Conservation (phyloP, 2,113 vertebrate species). For the Chloropsis hardwickii region DNA sequence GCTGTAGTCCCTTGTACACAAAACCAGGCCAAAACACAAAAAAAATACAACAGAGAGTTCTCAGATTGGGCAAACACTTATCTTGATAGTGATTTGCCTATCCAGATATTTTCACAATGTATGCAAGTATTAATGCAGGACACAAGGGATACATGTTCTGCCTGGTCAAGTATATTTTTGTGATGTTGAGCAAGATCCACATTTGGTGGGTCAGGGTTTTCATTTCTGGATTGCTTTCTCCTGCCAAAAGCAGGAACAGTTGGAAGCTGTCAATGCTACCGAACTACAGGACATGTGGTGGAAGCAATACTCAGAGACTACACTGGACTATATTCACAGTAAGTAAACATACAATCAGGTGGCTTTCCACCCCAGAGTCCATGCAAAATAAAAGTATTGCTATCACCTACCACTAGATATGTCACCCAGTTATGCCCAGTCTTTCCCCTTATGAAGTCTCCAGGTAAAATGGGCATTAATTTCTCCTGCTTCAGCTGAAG, state of each 20-base stretch:
- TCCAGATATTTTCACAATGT: neutral
- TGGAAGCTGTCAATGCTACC: neutral
- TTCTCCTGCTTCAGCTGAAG: neutral
- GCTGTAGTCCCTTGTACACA: neutral
- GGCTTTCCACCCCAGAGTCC: neutral
- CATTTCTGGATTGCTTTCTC: neutral
- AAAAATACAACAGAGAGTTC: neutral
- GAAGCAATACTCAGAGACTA: neutral
- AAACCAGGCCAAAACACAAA: neutral
- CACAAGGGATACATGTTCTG: neutral
- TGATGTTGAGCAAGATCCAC: neutral
- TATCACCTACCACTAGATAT: neutral
- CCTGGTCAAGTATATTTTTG: neutral
- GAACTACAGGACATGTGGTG: neutral
- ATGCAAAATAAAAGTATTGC: neutral
- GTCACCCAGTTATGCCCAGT: neutral
- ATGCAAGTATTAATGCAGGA: neutral
- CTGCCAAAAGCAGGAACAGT: neutral
- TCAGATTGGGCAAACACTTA: neutral
- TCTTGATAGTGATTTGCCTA: neutral
- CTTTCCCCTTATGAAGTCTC: neutral
- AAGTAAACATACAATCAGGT: conserved; percentile 13
- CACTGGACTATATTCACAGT: neutral
- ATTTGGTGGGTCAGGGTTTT: neutral
- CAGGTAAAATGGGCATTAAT: neutral